Conservation (phyloP, 1,140 invertebrate genomes). For the Mylabris phalerata region DNA sequence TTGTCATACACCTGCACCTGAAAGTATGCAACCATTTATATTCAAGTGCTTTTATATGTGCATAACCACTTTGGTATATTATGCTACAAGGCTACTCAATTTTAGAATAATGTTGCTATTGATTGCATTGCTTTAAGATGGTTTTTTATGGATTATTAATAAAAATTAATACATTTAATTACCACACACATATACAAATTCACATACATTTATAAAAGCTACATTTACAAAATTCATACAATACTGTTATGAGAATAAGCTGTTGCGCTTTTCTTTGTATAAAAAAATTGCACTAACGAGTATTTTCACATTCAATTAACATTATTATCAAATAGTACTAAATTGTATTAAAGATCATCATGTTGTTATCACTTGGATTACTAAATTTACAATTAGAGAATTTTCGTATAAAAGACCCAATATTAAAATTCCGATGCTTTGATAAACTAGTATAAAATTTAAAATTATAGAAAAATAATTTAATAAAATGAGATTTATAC, state of each 20-base stretch:
- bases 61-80: too few species aligned
- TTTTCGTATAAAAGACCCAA: too few species aligned
- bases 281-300: slow-evolving; percentile 10
- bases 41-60: too few species aligned
- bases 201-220: slow-evolving; percentile 24
- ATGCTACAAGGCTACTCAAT: too few species aligned
- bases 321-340: not conserved
- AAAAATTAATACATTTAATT: slow-evolving; percentile 23
- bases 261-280: not conserved
- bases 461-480: not conserved
- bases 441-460: not conserved
- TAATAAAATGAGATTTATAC: not conserved
- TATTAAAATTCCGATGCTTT: not conserved
- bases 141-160: not conserved
- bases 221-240: slow-evolving; percentile 20
- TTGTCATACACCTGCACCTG: too few species aligned
- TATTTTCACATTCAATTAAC: not conserved
- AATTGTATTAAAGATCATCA: not conserved
- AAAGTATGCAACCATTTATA: too few species aligned
- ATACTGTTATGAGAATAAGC: slow-evolving; percentile 15
- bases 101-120: too few species aligned
- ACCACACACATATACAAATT: slow-evolving; percentile 21
- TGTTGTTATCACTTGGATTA: not conserved
- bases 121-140: too few species aligned
- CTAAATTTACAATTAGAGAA: not conserved